phyloP scores from a whole-genome alignment of 1,140 invertebrate species.

The Geopemphigus sp. region DNA sequence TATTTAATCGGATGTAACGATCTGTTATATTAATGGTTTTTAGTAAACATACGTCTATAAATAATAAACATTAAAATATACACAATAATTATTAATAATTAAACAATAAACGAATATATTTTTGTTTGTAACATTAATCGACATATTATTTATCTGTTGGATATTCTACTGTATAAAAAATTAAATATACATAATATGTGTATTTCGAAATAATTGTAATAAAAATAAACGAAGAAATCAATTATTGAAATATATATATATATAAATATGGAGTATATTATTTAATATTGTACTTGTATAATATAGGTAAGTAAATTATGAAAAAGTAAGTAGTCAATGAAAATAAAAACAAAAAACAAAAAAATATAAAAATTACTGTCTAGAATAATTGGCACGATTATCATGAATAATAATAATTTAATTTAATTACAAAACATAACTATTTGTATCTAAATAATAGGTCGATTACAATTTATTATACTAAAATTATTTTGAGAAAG shows the following conservation, averaged over 20 bases:
- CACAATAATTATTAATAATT: too few relatives aligned
- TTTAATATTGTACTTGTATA: not conserved
- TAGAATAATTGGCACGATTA: constrained; percentile 42
- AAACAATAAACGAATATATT: constrained; percentile 7
- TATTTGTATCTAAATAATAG: constrained; percentile 9
- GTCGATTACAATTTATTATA: constrained; percentile 4
- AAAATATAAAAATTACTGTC: constrained; percentile 25
- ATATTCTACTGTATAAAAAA: too few relatives aligned
- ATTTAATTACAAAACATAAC: constrained; percentile 22
- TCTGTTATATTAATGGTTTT: constrained; percentile 37
- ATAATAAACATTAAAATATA: constrained; percentile 10
- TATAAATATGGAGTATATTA: too few relatives aligned
- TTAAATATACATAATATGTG: not conserved
- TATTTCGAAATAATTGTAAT: too few relatives aligned
- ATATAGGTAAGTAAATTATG: too few relatives aligned
- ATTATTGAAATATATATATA: too few relatives aligned
- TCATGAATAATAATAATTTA: constrained; percentile 39
- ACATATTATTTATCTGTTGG: constrained; percentile 3
- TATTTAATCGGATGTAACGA: constrained; percentile 13
- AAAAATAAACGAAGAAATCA: too few relatives aligned
- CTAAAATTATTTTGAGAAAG: not conserved
- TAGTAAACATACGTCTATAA: constrained; percentile 27
- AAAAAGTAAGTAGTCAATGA: too few relatives aligned
- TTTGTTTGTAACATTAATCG: not conserved
- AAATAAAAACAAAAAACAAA: not conserved